Conservation (phyloP, 2,113 vertebrate species). For the Poeciliopsis turrubarensis region DNA sequence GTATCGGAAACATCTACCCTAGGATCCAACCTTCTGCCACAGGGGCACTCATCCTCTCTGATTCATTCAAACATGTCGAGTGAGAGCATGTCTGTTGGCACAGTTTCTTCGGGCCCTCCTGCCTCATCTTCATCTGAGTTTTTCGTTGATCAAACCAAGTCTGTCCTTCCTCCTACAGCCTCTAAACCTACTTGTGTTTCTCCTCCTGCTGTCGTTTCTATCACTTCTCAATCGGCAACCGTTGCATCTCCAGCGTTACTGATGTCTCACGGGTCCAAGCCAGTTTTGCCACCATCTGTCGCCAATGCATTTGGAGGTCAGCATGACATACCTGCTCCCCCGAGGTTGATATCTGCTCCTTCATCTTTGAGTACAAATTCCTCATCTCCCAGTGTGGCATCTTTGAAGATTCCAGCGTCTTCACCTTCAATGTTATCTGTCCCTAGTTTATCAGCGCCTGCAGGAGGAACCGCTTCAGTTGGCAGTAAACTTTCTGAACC, state of each 20-base stretch:
- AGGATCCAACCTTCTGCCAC: constrained; percentile 33
- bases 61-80: constrained; percentile 38
- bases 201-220: constrained; percentile 24
- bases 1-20: constrained; percentile 33
- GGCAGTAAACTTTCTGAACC: constrained; percentile 33
- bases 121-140: constrained; percentile 34
- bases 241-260: constrained; percentile 55
- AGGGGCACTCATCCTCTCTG: constrained; percentile 41
- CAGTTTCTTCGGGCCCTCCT: constrained; percentile 27
- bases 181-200: constrained; percentile 28
- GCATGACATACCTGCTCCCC: constrained; percentile 35
- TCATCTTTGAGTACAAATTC: constrained; percentile 25
- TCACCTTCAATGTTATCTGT: constrained; percentile 24
- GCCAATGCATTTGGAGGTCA: constrained; percentile 25
- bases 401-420: constrained; percentile 28
- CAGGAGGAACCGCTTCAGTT: constrained; percentile 23
- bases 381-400: constrained; percentile 29
- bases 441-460: constrained; percentile 31
- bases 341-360: constrained; percentile 27
- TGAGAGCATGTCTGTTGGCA: constrained; percentile 27
- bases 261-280: constrained; percentile 58
- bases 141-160: constrained; percentile 29
- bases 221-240: constrained; percentile 47
- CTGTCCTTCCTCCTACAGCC: constrained; percentile 13
- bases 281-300: constrained; percentile 25